Evolutionary conservation across 2,888 invertebrate species (phyloP).

Genomic region (Morinoia aosen): DNA sequence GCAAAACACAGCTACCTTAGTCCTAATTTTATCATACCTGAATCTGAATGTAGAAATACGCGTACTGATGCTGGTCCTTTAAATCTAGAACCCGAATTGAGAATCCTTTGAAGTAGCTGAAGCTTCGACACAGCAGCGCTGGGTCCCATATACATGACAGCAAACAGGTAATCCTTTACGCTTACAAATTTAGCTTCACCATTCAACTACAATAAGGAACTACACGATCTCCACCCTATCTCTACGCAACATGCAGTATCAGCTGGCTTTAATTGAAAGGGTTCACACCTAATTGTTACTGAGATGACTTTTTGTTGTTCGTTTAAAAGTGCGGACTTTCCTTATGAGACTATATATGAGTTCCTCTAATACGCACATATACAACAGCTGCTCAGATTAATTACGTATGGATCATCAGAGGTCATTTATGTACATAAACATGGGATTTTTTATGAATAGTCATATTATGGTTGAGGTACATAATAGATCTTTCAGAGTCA

Average conservation of each 20-base stretch:
- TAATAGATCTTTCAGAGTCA: no score
- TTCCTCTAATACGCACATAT: no score
- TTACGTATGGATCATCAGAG: no score
- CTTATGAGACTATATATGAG: no score
- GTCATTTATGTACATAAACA: no score
- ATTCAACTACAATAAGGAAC: background rate
- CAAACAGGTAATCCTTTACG: background rate
- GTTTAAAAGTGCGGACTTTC: no score
- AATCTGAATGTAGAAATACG: background rate
- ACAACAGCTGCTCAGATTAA: no score
- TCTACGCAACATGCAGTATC: background rate
- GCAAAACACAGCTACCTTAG: no score
- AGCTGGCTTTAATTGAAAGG: background rate
- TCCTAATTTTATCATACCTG: background rate
- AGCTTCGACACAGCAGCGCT: slow-evolving; percentile 26
- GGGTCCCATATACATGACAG: background rate
- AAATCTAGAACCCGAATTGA: background rate
- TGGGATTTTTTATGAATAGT: no score
- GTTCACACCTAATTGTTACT: background rate
- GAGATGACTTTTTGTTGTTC: background rate
- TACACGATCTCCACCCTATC: background rate
- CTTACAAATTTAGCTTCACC: background rate
- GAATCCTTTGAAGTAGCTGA: slow-evolving; percentile 9
- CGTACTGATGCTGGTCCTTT: slow-evolving; percentile 40
- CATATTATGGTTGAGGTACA: no score